phyloP scores from a whole-genome alignment of 1,140 invertebrate genomes.

The Drosophila teissieri region DNA sequence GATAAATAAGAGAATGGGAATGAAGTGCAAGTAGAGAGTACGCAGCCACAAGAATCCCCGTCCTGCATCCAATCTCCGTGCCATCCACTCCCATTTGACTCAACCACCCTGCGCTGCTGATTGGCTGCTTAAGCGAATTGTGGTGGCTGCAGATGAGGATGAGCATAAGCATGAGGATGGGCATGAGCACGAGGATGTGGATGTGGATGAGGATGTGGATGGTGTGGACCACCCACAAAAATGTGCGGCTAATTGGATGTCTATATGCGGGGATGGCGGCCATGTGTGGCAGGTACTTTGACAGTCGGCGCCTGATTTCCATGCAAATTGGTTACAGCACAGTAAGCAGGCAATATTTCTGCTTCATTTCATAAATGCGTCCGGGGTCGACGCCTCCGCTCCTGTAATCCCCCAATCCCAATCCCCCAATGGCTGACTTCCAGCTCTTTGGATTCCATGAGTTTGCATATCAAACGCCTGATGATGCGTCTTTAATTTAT shows the following conservation, averaged over 20 bases:
- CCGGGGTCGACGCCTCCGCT: slow-evolving; percentile 31
- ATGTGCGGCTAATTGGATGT: slow-evolving; percentile 71
- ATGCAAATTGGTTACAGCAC: slow-evolving; percentile 81
- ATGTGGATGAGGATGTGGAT: neutral
- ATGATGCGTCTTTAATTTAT: slow-evolving; percentile 60
- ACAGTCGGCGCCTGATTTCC: slow-evolving; percentile 70
- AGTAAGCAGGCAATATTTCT: slow-evolving; percentile 80
- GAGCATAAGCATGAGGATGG: no score
- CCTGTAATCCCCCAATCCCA: slow-evolving; percentile 34
- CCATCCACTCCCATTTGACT: neutral
- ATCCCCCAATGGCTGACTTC: slow-evolving; percentile 31
- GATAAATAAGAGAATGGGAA: no score
- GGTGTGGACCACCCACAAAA: slow-evolving; percentile 53
- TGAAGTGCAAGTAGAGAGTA: no score
- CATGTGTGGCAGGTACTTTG: slow-evolving; percentile 51
- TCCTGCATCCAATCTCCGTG: neutral
- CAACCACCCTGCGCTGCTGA: slow-evolving; percentile 38
- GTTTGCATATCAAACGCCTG: slow-evolving; percentile 73
- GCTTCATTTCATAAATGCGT: slow-evolving; percentile 79
- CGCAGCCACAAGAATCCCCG: no score
- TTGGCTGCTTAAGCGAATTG: slow-evolving; percentile 66
- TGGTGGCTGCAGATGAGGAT: slow-evolving; percentile 3
- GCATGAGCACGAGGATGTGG: neutral
- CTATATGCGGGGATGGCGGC: slow-evolving; percentile 38
- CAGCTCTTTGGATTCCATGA: slow-evolving; percentile 41